Evolutionary conservation across 2,797 vertebrate genomes (phyloP), one percentile per base, ranked within the genome.

Genomic region (Dipus sagitta): DNA sequence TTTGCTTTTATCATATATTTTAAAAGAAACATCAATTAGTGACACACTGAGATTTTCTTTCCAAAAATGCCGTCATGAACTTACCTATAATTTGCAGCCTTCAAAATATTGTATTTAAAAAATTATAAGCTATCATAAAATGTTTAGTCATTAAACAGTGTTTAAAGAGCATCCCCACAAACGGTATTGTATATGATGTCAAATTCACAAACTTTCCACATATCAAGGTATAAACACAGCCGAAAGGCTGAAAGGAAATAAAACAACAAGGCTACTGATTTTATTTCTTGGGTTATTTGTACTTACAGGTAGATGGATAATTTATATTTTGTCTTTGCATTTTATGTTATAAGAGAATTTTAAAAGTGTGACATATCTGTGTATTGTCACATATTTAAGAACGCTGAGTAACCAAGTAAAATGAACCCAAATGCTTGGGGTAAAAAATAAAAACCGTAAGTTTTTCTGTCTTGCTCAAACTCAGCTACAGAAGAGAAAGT

Each of bases 401-500:
- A 95, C 20, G 47, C 74, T 6, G 42, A 92, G 24, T 93, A 93
- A 86, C 14, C 20, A 79, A 78, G 88, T 8, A 18, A 82, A 84
- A 75, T 86, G 60, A 93, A 75, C 64, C 28, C 71, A 88, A 90
- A 72, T 64, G 93, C 85, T 82, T 83, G 21, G 64, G 10, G 75
- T 34, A 4, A 2, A 6, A 28, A 23, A 47, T 47, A 32, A 68
- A 42, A 11, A 62, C 58, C 23, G 8, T 34, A 86, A 94, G 88
- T 85, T 65, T 94, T 62, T 83, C 67, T 52, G 32, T 62, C 87
- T 95, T 88, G 79, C 83, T 96, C 60, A 18, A 47, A 93, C 68
- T 83, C 86, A 96, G 95, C 80, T 75, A 95, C 34, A 76, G 92
- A 26, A 68, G 47, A 78, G 94, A 95, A 84, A 95, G 71, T 75